Percentiles rank a stretch among this genome's conserved stretches.
These are phyloP conservation scores for Exephanes ischioxanthus DNA, from an alignment of 2,888 invertebrate species.

Conservation along the genomic window DNA sequence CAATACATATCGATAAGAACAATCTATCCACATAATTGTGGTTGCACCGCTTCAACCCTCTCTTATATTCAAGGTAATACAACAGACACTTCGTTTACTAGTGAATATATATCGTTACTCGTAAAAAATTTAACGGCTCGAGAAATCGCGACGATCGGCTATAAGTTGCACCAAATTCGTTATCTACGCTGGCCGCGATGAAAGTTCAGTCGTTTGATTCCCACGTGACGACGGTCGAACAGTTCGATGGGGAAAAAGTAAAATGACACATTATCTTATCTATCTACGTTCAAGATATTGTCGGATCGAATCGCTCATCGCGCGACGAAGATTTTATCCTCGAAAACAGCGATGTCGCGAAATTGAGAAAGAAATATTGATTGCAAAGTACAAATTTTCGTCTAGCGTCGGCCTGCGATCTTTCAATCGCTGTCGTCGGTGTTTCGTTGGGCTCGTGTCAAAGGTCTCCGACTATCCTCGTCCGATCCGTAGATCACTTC, in stretches of 20 bases:
- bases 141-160: background rate
- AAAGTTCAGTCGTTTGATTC: constrained; percentile 51
- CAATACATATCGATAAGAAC: constrained; percentile 32
- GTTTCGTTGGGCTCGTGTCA: constrained; percentile 89
- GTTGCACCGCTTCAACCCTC: constrained; percentile 1
- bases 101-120: background rate
- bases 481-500: constrained; percentile 98
- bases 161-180: constrained; percentile 11
- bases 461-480: constrained; percentile 93
- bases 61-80: background rate
- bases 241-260: constrained; percentile 10
- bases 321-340: constrained; percentile 50
- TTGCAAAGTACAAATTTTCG: constrained; percentile 39
- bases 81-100: background rate
- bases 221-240: background rate
- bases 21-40: constrained; percentile 16
- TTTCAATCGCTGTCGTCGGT: constrained; percentile 91
- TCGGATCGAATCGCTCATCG: constrained; percentile 36
- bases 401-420: constrained; percentile 20
- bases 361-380: constrained; percentile 25
- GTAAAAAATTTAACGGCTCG: constrained; percentile 33
- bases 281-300: constrained; percentile 38
- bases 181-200: constrained; percentile 6
- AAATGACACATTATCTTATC: background rate
- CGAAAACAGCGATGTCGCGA: constrained; percentile 10